Base-by-base conservation (phyloP, 2,888 invertebrate species). In the Epiblema foenella region DNA sequence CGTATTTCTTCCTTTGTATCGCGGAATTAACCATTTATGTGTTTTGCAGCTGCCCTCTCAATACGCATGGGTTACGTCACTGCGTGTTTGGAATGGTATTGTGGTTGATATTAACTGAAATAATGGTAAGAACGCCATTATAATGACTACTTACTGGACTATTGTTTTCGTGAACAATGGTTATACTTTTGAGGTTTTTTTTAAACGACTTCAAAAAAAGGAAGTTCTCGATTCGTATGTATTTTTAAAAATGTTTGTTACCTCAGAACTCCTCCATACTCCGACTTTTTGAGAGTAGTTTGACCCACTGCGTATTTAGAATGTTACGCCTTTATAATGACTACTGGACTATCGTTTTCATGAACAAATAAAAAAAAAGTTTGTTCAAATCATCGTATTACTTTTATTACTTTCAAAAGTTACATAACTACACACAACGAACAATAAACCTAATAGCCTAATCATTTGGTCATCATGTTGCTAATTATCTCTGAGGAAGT, bases 81-180 rank as follows among this genome's bases (percentile, higher is more conserved):
- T 18, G 42, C 54, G 46, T 54, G 18, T 54, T 68, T 29, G 24
- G 42, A 66, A 51, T 67, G 57, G 59, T 52, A 65, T 66, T 70
- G 58, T 49, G 18, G 49, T 24, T 15, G 18, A 12, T 17, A 54
- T 62, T 62, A 17, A 33, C 18, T 46, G 52, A 46, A 33, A 54
- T 65, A 51, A 17, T 57, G 37, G 4, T 42, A 39, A 33, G 42
- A 57, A 63, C 37, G 17, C 39, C 20, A 24, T 52, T 37, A 39
- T n/a, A 49, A 59, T 51, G 17, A n/a, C 56, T 37, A 29, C n/a
- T 67, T 37, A 29, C n/a, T 67, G 20, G 65, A 46, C 54, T 54
- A 70, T 66, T 70, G 65, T 70, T 60, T 59, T 56, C 52, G 46
- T 60, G 54, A 66, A 60, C 70, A 70, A 66, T 66, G 70, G 24